Conservation (phyloP, 2,888 invertebrate genomes). For the Euclidia mi region DNA sequence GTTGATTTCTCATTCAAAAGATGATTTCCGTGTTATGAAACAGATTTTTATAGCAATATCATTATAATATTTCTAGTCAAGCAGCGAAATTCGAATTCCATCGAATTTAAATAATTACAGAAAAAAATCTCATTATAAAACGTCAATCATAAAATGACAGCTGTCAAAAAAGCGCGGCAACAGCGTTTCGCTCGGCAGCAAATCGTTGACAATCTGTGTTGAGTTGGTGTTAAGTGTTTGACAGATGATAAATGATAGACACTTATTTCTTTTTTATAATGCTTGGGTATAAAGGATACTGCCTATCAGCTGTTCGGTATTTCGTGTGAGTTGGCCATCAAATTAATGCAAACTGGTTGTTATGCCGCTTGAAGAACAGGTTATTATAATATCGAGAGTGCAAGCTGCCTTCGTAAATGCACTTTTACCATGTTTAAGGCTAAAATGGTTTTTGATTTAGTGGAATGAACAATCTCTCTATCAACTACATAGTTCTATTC, state of each 20-base stretch:
- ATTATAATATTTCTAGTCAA: slow-evolving; percentile 7
- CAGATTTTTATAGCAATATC: slow-evolving; percentile 15
- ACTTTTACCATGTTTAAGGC: slow-evolving; percentile 1
- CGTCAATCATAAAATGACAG: slow-evolving; percentile 52
- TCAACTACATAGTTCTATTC: too few species aligned
- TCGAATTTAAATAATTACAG: not conserved
- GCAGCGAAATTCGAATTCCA: not conserved
- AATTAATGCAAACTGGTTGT: slow-evolving; percentile 19
- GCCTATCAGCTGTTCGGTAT: slow-evolving; percentile 19
- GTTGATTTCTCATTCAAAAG: slow-evolving; percentile 67
- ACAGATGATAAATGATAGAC: slow-evolving; percentile 2
- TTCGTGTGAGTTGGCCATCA: slow-evolving; percentile 14
- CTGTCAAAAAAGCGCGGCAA: slow-evolving; percentile 52
- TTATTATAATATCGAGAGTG: slow-evolving; percentile 21
- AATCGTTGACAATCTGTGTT: too few species aligned
- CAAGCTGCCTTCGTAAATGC: slow-evolving; percentile 18
- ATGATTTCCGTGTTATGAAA: slow-evolving; percentile 51
- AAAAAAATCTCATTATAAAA: slow-evolving; percentile 26
- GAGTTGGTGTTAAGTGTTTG: not conserved
- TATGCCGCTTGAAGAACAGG: slow-evolving; percentile 13
- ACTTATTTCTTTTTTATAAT: not conserved
- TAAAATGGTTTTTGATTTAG: not conserved
- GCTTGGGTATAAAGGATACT: not conserved
- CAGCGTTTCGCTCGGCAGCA: slow-evolving; percentile 14
- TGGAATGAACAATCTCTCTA: too few species aligned